phyloP scores from a whole-genome alignment of 2,888 invertebrate species.

The Muschampia plurimacula region DNA sequence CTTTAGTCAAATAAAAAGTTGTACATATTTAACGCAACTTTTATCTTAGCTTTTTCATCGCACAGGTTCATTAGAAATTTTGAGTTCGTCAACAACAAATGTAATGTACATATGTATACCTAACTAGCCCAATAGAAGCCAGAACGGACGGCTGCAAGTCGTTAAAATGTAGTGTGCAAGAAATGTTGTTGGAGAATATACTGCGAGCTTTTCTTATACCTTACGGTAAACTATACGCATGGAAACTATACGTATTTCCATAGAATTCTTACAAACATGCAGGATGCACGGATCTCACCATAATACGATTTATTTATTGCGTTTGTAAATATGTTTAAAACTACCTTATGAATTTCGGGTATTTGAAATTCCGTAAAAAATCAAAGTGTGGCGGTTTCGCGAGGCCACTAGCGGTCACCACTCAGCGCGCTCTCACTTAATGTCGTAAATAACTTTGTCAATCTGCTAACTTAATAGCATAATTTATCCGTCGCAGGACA shows the following conservation, averaged over 20 bases:
- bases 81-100: no score
- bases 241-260: no score
- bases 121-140: background rate
- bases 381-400: background rate
- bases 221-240: no score
- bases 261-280: background rate
- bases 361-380: background rate
- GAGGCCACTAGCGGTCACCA: slow-evolving; percentile 58
- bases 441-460: slow-evolving; percentile 85
- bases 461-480: slow-evolving; percentile 85
- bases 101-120: background rate
- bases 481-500: slow-evolving; percentile 84
- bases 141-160: no score
- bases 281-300: background rate
- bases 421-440: slow-evolving; percentile 76
- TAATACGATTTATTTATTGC: background rate
- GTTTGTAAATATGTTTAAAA: background rate
- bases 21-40: slow-evolving; percentile 13
- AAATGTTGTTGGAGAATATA: no score
- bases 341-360: background rate
- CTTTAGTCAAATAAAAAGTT: slow-evolving; percentile 15
- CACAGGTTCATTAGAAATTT: background rate
- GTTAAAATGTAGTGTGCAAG: no score
- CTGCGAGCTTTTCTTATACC: no score
- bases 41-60: slow-evolving; percentile 19